phyloP scores from a whole-genome alignment of 2,888 invertebrate genomes.

The Cryptus viduatorius region DNA sequence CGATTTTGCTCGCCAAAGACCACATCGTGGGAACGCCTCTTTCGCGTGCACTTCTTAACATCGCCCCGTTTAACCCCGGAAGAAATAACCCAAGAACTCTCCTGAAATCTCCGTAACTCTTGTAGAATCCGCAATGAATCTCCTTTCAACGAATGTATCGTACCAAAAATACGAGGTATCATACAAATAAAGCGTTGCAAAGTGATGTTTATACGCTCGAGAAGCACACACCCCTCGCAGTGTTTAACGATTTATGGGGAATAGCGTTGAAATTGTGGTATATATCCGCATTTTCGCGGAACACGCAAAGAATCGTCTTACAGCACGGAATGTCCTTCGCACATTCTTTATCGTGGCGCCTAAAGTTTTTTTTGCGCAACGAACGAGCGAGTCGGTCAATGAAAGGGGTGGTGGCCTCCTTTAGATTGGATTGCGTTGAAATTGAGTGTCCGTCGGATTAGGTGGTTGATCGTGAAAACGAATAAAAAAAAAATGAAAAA shows the following conservation, averaged over 20 bases:
- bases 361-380: not conserved
- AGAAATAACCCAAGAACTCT: not conserved
- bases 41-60: not conserved
- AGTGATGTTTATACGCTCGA: not conserved
- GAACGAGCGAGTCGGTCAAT: not conserved
- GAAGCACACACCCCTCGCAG: not conserved
- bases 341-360: not conserved
- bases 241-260: not conserved
- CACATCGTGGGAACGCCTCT: not conserved
- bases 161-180: not conserved
- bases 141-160: not conserved
- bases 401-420: not conserved
- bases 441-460: slow-evolving; percentile 27
- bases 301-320: not conserved
- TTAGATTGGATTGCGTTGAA: slow-evolving; percentile 23
- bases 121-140: not conserved
- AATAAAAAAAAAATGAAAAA: not conserved
- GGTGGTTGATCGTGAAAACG: not conserved
- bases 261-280: not conserved
- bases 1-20: not conserved
- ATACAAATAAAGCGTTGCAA: not conserved
- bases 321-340: not conserved
- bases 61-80: not conserved
- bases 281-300: not conserved
- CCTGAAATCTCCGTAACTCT: not conserved